phyloP scores from a whole-genome alignment of 2,888 invertebrate species.

The Hartigia nigra region DNA sequence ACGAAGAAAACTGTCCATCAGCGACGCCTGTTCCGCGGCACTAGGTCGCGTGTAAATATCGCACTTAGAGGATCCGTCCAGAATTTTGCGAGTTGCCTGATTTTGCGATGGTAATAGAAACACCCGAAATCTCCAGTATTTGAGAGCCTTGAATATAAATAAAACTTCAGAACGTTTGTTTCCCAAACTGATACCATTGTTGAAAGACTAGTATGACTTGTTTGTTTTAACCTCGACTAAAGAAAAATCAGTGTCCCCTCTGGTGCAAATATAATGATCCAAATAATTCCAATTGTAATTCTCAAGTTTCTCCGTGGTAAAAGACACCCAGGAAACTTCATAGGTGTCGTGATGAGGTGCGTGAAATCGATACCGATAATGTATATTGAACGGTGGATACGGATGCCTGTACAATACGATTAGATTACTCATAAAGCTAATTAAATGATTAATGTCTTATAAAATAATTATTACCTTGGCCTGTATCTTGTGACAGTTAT shows the following conservation, averaged over 20 bases:
- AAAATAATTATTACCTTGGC: conserved; percentile 76
- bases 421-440: not conserved
- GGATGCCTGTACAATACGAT: conserved; percentile 78
- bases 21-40: conserved; percentile 70
- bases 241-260: conserved; percentile 92
- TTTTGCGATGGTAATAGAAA: conserved; percentile 87
- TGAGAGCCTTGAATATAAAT: conserved; percentile 72
- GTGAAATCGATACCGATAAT: conserved; percentile 92
- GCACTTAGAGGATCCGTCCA: conserved; percentile 79
- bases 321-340: conserved; percentile 94
- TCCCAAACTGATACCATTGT: not conserved
- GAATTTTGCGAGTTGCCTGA: conserved; percentile 80
- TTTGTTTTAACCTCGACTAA: conserved; percentile 78
- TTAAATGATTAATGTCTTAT: conserved; percentile 11
- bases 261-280: conserved; percentile 95
- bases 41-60: conserved; percentile 83
- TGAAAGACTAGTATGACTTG: not conserved
- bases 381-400: conserved; percentile 91
- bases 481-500: conserved; percentile 94
- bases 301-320: conserved; percentile 93
- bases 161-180: conserved; percentile 1
- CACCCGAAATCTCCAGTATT: conserved; percentile 93
- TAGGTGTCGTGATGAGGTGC: conserved; percentile 93
- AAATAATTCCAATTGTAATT: conserved; percentile 98
- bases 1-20: conserved; percentile 80